phyloP scores from a whole-genome alignment of 1,140 invertebrate species.

The Rhopalosiphum padi region DNA sequence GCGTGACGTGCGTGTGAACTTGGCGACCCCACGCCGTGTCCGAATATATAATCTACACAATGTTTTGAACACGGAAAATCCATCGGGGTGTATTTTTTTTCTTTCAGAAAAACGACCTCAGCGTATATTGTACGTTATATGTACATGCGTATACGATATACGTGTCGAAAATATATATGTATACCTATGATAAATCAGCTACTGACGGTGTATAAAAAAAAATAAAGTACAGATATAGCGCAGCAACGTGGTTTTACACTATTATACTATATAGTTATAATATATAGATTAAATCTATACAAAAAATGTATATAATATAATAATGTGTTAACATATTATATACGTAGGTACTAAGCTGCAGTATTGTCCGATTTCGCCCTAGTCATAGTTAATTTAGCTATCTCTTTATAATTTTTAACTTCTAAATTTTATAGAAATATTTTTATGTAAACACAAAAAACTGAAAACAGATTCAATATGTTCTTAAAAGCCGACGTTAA shows the following conservation, averaged over 20 bases:
- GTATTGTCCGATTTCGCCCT: too few relatives aligned
- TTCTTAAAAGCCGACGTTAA: too few relatives aligned
- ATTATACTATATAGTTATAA: not conserved
- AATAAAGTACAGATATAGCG: not conserved
- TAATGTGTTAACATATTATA: not conserved
- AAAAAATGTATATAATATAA: not conserved
- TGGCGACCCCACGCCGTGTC: constrained; percentile 39
- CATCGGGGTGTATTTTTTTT: constrained; percentile 20
- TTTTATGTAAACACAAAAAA: too few relatives aligned
- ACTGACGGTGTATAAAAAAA: not conserved
- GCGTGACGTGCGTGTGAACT: constrained; percentile 41
- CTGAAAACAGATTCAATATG: too few relatives aligned
- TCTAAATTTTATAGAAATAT: too few relatives aligned
- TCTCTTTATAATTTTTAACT: too few relatives aligned
- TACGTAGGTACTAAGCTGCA: too few relatives aligned
- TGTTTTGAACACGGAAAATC: constrained; percentile 37
- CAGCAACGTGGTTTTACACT: not conserved
- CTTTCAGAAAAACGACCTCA: not conserved
- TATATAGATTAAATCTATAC: not conserved
- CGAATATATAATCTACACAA: not conserved
- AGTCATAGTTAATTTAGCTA: too few relatives aligned
- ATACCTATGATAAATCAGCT: not conserved
- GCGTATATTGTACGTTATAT: not conserved
- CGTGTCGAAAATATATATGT: not conserved
- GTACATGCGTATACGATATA: not conserved